Evolutionary conservation across 1,140 invertebrate genomes (phyloP), one percentile per base, ranked within the genome.

Genomic region (Spodoptera frugiperda): DNA sequence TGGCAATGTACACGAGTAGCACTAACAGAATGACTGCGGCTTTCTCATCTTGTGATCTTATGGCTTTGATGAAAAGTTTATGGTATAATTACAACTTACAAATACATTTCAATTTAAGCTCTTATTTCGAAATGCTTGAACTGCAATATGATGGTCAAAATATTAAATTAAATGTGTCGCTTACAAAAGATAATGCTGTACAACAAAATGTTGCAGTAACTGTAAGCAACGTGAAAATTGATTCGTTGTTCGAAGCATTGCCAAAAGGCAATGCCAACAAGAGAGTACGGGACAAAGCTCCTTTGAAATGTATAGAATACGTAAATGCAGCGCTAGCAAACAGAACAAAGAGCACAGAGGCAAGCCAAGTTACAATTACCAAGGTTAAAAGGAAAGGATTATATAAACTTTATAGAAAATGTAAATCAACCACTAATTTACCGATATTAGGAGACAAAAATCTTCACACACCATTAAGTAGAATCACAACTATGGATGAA

Each of bases 351-450:
- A 53, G 19, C 12, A 79, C 8, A 49, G 12, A 74, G 25, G 3
- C 12, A 33, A 59, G n/a, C n/a, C 59, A 51, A 70, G 59, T 14
- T 9, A 48, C 9, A 19, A 5, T 44, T 10, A 75, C 83, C 74
- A 80, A 88, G 82, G 59, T 48, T 11, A 74, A 67, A 55, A 84
- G 72, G 76, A 89, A 80, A 73, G 73, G 72, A 70, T 92, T 81
- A 61, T 77, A 86, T n/a, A 89, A 72, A 70, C 80, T 89, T 39
- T 88, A 88, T 61, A 91, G 82, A 71, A 91, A 91, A 86, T 91
- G 88, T 57, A 91, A 91, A 73, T 91, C 91, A 0, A 87, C 85
- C 48, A 84, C 90, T 1, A 87, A 80, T 25, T 83, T 89, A 70
- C 71, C 73, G 3, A 9, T 39, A 9, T 67, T 61, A 54, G 84